Conservation (phyloP, 2,113 vertebrate species). For the Rhinoderma darwinii region DNA sequence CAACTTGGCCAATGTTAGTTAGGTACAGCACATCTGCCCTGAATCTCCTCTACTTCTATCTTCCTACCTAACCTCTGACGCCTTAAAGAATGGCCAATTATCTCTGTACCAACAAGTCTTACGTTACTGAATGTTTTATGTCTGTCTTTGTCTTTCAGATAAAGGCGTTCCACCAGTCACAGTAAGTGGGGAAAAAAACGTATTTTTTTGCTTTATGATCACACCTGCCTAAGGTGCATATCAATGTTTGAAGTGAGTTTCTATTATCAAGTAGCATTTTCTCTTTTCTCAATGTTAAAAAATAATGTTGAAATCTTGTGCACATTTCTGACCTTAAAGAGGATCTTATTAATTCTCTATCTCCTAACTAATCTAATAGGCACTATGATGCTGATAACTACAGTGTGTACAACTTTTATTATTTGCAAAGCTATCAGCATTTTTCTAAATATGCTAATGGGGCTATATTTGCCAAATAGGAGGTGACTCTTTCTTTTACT, state of each 20-base stretch:
- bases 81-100: background rate
- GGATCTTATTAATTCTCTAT: too few species aligned
- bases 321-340: background rate
- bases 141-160: constrained; percentile 66
- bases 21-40: background rate
- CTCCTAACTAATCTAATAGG: too few species aligned
- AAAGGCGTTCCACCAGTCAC: constrained; percentile 59
- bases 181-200: constrained; percentile 60
- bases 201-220: background rate
- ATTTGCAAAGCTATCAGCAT: too few species aligned
- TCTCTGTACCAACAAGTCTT: background rate
- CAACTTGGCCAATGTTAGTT: background rate
- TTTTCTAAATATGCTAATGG: too few species aligned
- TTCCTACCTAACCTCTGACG: background rate
- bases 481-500: too few species aligned
- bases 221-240: constrained; percentile 45
- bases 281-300: background rate
- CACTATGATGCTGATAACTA: too few species aligned
- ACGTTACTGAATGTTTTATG: background rate
- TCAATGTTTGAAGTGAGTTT: constrained; percentile 11
- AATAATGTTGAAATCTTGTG: background rate
- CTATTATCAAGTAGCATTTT: background rate
- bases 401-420: too few species aligned
- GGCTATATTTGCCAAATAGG: too few species aligned
- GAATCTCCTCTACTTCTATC: background rate